Evolutionary conservation across 2,113 vertebrate genomes (phyloP).

Genomic region (Elephantulus edwardii): DNA sequence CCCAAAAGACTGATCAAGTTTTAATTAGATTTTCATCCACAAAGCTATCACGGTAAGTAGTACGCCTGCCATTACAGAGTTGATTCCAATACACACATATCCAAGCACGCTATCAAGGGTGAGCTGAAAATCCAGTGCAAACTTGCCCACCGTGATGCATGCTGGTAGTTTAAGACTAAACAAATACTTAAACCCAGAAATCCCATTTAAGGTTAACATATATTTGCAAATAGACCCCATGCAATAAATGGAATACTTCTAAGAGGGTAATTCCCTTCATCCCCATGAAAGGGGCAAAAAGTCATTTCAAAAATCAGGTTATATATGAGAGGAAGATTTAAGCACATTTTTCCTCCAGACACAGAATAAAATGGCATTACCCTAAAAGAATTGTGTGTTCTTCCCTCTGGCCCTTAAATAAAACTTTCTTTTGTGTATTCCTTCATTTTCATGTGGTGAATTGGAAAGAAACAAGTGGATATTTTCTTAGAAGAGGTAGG

Average conservation of each 20-base stretch:
- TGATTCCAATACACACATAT: conserved; percentile 38
- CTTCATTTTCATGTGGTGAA: neutral
- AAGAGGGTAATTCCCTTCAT: neutral
- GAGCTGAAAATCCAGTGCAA: neutral
- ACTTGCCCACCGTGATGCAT: neutral
- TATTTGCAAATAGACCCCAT: neutral
- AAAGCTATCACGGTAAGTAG: neutral
- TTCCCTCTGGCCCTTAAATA: neutral
- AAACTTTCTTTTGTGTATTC: neutral
- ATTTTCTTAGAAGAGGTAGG: conserved; percentile 18
- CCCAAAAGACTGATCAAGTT: neutral
- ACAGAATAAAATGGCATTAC: neutral
- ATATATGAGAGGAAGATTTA: neutral
- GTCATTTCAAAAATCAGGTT: conserved; percentile 14
- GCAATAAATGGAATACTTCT: neutral
- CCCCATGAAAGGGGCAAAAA: neutral
- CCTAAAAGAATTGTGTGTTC: neutral
- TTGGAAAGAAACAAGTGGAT: neutral
- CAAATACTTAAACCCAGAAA: neutral
- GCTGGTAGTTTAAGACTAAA: neutral
- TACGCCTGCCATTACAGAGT: neutral
- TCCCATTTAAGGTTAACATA: neutral
- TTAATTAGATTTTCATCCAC: neutral
- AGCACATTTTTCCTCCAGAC: conserved; percentile 37
- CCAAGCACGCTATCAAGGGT: conserved; percentile 1